phyloP scores from a whole-genome alignment of 2,888 invertebrate species.

The Drosophila leonis region DNA sequence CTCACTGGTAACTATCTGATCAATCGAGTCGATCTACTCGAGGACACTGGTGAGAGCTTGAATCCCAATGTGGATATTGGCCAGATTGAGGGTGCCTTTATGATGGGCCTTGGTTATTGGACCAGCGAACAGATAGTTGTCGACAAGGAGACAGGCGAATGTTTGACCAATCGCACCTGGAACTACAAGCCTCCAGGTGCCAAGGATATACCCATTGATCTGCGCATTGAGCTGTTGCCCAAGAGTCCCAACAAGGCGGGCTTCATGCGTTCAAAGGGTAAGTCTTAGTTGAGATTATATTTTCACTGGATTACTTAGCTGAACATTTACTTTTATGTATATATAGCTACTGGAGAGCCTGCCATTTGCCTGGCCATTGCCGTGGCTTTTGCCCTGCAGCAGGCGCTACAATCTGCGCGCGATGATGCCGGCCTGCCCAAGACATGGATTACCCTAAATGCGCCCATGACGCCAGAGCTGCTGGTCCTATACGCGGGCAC shows the following conservation, averaged over 20 bases:
- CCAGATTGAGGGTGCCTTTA: conserved; percentile 92
- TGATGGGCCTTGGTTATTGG: conserved; percentile 92
- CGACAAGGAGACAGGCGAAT: conserved; percentile 88
- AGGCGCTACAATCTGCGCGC: conserved; percentile 89
- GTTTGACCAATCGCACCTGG: conserved; percentile 93
- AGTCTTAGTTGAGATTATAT: conserved; percentile 4
- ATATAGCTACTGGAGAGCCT: conserved; percentile 89
- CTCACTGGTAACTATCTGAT: conserved; percentile 91
- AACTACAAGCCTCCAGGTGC: conserved; percentile 91
- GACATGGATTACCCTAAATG: conserved; percentile 80
- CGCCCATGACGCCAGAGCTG: conserved; percentile 84
- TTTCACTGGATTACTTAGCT: not conserved
- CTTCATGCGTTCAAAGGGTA: conserved; percentile 91
- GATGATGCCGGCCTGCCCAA: conserved; percentile 87
- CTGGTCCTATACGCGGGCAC: conserved; percentile 79
- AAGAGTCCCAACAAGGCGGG: conserved; percentile 89
- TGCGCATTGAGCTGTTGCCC: conserved; percentile 89
- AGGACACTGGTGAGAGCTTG: conserved; percentile 91
- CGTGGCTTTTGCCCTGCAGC: conserved; percentile 88
- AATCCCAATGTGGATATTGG: conserved; percentile 91
- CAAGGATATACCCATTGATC: conserved; percentile 92
- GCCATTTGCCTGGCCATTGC: conserved; percentile 87
- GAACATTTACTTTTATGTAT: not conserved
- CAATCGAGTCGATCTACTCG: conserved; percentile 89
- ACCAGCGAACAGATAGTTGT: conserved; percentile 90